Evolutionary conservation across 1,140 invertebrate genomes (phyloP).

Genomic region (Archegozetes longisetosus): DNA sequence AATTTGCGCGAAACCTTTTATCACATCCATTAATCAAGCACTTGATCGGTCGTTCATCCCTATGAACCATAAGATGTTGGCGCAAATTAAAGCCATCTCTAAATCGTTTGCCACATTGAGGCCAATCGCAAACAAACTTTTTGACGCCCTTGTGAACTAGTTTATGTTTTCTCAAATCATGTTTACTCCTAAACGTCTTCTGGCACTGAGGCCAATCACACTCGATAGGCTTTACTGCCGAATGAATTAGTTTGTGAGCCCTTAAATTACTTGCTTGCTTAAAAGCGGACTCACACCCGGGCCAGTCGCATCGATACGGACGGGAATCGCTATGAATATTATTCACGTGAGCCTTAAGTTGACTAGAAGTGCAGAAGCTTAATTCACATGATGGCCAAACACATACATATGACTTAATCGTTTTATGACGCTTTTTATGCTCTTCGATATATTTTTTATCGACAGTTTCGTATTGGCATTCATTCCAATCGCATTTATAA

Average conservation of each 20-base stretch:
- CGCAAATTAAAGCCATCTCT: background rate
- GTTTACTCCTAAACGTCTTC: background rate
- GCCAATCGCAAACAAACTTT: background rate
- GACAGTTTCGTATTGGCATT: background rate
- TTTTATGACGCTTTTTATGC: background rate
- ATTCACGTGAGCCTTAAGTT: background rate
- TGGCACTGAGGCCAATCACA: constrained; percentile 11
- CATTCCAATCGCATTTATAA: background rate
- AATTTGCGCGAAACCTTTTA: too few species aligned
- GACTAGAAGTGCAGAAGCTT: background rate
- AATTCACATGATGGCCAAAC: background rate
- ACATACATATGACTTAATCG: background rate
- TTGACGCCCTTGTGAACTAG: too few species aligned
- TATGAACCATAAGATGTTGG: background rate
- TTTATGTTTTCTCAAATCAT: constrained; percentile 36
- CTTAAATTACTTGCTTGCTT: constrained; percentile 13
- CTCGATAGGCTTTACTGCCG: constrained; percentile 15
- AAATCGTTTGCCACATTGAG: background rate
- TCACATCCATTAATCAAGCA: too few species aligned
- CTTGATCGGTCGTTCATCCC: too few species aligned
- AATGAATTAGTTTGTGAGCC: constrained; percentile 16
- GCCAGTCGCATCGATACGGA: constrained; percentile 76
- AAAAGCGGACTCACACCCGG: constrained; percentile 53
- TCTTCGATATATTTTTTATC: background rate
- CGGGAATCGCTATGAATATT: constrained; percentile 4